These are phyloP conservation scores for Ophion obscuratus DNA, from an alignment of 2,888 invertebrate species.

Conservation along the genomic window DNA sequence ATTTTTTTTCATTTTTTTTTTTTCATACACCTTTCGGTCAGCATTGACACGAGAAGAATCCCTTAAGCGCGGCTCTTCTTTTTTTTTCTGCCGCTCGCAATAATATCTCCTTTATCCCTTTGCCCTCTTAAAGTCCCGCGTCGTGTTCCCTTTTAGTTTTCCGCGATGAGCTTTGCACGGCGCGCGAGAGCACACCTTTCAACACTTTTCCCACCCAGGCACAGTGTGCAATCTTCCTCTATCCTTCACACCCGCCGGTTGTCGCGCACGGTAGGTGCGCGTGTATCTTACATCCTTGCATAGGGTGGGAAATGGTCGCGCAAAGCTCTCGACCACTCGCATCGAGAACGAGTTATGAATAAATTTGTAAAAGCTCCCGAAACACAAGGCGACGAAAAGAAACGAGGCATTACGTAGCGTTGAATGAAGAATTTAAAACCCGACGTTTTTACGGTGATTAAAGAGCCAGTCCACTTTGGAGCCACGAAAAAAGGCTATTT, in stretches of 20 bases:
- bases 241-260: neutral
- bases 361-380: conserved; percentile 70
- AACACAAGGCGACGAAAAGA: conserved; percentile 35
- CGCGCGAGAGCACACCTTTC: conserved; percentile 42
- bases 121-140: conserved; percentile 15
- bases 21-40: conserved; percentile 1
- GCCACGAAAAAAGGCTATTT: too few relatives aligned
- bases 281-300: too few relatives aligned
- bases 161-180: conserved; percentile 57
- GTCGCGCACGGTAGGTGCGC: neutral
- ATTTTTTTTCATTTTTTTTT: conserved; percentile 2
- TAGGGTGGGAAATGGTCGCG: conserved; percentile 56
- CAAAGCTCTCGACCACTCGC: conserved; percentile 48
- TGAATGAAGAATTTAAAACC: conserved; percentile 25
- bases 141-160: conserved; percentile 55
- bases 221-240: conserved; percentile 7
- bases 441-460: conserved; percentile 31
- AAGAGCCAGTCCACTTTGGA: too few relatives aligned
- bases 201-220: conserved; percentile 55
- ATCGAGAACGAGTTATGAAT: conserved; percentile 69
- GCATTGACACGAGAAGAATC: conserved; percentile 46
- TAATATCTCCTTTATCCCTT: conserved; percentile 33
- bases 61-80: conserved; percentile 26
- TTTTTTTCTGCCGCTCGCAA: neutral
- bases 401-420: neutral